Base-by-base conservation (phyloP, 2,888 invertebrate genomes). In the Cyaniris semiargus region DNA sequence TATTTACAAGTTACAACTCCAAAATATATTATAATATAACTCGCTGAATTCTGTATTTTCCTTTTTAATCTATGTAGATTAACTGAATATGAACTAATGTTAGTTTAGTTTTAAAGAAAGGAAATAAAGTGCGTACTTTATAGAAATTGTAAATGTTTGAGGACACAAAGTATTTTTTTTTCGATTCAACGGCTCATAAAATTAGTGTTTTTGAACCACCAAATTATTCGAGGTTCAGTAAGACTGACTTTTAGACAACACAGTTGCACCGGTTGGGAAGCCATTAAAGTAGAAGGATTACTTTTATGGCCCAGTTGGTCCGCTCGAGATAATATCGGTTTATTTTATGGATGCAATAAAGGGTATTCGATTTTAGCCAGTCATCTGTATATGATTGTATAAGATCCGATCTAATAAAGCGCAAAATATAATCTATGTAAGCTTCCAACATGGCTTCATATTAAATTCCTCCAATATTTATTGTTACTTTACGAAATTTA, bases 241-340 rank as follows among this genome's bases (percentile, higher is more conserved):
- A 76, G 72, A 76, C 27, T 72, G 76, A 76, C 56, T 75, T 70
- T 75, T 53, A 76, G 78, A 78, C 77, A 78, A 79, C 80, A 80
- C 79, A 81, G 78, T 78, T 80, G 80, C 78, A 89, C 87, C 88
- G 90, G 90, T 91, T 90, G 90, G 87, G 87, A 86, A 85, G 85
- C 89, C 91, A 92, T 92, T 92, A 92, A 92, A 92, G 90, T 92
- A 89, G 89, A 90, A 90, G 92, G 92, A 92, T 93, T 92, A 92
- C 91, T 92, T 92, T 93, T 92, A 93, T 91, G 81, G 88, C 88
- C 86, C 87, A 83, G 88, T 90, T 90, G 89, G 90, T 89, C 85
- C 90, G 90, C 88, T 90, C 89, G 88, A 91, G 92, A 92, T 92
- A 92, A 92, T 93, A 93, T 92, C 91, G 89, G 90, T 89, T 90